These are phyloP conservation scores for Belgica antarctica DNA, from an alignment of 2,888 invertebrate genomes.

Conservation along the genomic window DNA sequence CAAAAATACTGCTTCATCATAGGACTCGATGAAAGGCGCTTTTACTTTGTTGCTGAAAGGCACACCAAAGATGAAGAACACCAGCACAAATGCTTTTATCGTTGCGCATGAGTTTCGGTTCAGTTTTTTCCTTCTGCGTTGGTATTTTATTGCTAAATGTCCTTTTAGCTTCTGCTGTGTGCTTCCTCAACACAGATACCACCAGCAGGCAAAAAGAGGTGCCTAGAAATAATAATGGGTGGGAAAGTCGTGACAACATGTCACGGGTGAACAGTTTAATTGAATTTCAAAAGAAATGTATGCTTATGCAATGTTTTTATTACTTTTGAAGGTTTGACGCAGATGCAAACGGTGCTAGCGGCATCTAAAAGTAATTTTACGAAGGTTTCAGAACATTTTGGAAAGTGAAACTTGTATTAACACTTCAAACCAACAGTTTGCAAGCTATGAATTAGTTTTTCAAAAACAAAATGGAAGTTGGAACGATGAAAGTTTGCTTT, in stretches of 20 bases:
- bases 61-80: background rate
- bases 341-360: no score
- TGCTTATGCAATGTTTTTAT: background rate
- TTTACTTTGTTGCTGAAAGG: constrained; percentile 1
- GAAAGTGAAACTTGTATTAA: no score
- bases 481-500: no score
- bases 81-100: background rate
- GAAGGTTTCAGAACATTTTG: background rate
- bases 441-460: no score
- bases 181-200: background rate
- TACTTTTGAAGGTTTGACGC: no score
- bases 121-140: background rate
- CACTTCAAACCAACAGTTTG: no score
- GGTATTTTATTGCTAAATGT: constrained; percentile 23
- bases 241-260: background rate
- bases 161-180: constrained; percentile 2
- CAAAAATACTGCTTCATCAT: constrained; percentile 42
- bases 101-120: constrained; percentile 30
- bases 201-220: constrained; percentile 27
- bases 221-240: constrained; percentile 20
- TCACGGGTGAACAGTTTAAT: no score
- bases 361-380: background rate
- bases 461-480: no score
- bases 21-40: constrained; percentile 26
- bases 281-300: background rate